phyloP scores from a whole-genome alignment of 2,113 vertebrate species.

The Sigmodon hispidus region DNA sequence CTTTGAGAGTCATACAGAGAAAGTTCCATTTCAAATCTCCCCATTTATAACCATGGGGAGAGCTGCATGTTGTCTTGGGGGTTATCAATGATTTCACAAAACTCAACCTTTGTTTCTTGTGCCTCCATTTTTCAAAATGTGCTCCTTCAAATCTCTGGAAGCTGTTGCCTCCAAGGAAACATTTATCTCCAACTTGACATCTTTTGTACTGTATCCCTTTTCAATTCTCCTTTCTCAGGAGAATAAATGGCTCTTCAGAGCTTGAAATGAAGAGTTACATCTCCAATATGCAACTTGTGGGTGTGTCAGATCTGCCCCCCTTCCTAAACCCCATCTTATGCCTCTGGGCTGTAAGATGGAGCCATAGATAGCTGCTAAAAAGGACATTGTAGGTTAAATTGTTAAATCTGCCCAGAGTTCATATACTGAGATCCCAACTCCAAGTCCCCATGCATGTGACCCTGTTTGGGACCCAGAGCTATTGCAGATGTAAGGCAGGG shows the following conservation, averaged over 20 bases:
- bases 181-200: conserved; percentile 56
- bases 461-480: neutral
- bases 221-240: conserved; percentile 20
- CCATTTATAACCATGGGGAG: conserved; percentile 31
- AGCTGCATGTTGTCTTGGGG: conserved; percentile 13
- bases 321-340: too few relatives aligned
- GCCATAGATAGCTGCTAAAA: neutral
- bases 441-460: neutral
- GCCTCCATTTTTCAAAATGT: conserved; percentile 64
- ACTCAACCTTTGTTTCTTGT: conserved; percentile 51
- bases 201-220: conserved; percentile 19
- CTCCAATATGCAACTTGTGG: neutral
- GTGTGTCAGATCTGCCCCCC: neutral
- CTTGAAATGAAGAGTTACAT: conserved; percentile 11
- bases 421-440: neutral
- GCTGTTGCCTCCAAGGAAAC: conserved; percentile 1
- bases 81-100: conserved; percentile 34
- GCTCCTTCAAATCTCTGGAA: conserved; percentile 39
- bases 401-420: neutral
- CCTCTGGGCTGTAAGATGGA: neutral
- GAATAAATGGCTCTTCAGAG: conserved; percentile 54
- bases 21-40: conserved; percentile 66
- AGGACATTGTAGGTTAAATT: neutral
- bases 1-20: conserved; percentile 54
- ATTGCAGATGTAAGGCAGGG: neutral